Evolutionary conservation across 1,140 invertebrate genomes (phyloP), one percentile per base, ranked within the genome.

Genomic region (Atta colombica): DNA sequence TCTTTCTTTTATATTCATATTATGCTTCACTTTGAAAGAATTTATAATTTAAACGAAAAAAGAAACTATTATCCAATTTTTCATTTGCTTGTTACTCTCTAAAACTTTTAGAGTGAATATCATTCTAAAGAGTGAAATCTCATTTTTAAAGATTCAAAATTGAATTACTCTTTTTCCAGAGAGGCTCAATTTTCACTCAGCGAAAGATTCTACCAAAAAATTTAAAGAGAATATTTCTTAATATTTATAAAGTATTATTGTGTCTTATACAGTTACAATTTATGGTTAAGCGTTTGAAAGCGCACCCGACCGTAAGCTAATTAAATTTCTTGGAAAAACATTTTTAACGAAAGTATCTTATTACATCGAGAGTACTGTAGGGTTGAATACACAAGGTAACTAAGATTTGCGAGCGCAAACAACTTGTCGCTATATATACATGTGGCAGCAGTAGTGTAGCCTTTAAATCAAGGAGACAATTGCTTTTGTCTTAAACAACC

Each of bases 351-450:
- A 82, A 61, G 35, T 60, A 71, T 49, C n/a, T 7, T 21, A 31
- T 75, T 84, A 39, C n/a, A 39, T 49, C 25, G 18, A 14, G 25
- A 60, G n/a, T 28, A 74, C 6, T 28, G n/a, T 18, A 53, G 8
- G 14, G 18, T 28, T 55, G 78, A 61, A 28, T 74, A 49, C 8
- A 82, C 53, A 82, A 82, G 53, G 35, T 39, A 61, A 74, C 18
- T 63, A 75, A 74, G 80, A 84, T 75, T 74, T 84, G 69, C n/a
- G 69, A 82, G 80, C 39, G 80, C 69, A 61, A 84, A 74, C 80
- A 84, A 74, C 68, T 72, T 61, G 69, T 74, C 53, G 68, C 18
- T n/a, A n/a, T 71, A 21, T 80, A 80, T 55, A 58, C 55, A 58
- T 35, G 28, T 51, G 14, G 16, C 35, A 69, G 28, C 80, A 63